Evolutionary conservation across 2,113 vertebrate species (phyloP).

Genomic region (Ia io): DNA sequence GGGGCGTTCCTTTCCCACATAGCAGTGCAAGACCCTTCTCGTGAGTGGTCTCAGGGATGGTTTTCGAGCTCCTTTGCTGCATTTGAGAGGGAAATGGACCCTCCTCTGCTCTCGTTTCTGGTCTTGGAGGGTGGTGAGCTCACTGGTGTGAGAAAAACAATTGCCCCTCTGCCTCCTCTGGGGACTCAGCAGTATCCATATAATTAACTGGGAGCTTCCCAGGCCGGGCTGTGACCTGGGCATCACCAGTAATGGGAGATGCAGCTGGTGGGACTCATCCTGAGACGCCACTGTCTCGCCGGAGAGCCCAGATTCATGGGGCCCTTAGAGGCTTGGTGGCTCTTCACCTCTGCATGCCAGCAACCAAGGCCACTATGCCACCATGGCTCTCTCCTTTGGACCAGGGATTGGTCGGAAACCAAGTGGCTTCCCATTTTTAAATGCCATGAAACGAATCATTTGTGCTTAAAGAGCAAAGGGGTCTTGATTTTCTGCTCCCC

Average conservation of each 20-base stretch:
- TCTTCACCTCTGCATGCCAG: too few relatives aligned
- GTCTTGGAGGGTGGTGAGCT: background rate
- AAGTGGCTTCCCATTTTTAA: background rate
- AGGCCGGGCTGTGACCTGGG: background rate
- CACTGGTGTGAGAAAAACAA: background rate
- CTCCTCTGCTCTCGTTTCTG: background rate
- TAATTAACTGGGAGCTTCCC: background rate
- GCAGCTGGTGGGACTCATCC: background rate
- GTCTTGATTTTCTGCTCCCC: background rate
- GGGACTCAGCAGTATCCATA: background rate
- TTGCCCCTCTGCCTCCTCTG: background rate
- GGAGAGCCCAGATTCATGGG: background rate
- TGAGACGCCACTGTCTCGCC: rapidly evolving
- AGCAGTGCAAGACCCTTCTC: background rate
- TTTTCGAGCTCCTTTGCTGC: background rate
- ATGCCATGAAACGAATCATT: background rate
- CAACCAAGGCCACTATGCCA: rapidly evolving
- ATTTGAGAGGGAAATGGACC: background rate
- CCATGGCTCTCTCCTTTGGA: background rate
- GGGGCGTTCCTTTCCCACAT: background rate
- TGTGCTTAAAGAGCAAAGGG: background rate
- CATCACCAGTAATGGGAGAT: too few relatives aligned
- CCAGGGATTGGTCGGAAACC: background rate
- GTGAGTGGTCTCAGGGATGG: background rate
- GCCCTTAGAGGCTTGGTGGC: background rate